A percentile compares a stretch with the other conserved stretches of the same genome.
Conservation (phyloP, 2,113 vertebrate genomes). For the Apaloderma vittatum region DNA sequence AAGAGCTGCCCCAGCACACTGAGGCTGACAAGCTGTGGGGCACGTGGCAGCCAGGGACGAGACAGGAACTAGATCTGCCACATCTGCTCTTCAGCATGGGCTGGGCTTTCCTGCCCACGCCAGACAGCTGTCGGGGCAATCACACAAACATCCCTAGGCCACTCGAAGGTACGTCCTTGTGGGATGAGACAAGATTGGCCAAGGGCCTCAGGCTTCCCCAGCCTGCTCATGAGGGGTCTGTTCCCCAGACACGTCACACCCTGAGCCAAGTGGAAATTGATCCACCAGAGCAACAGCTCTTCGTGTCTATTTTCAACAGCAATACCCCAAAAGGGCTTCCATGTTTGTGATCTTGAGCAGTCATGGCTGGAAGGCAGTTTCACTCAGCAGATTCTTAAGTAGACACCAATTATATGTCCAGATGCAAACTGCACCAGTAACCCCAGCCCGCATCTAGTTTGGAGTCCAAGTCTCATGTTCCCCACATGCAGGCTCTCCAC, state of each 20-base stretch:
- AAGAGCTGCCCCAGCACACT: rapidly evolving
- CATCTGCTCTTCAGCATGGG: neutral
- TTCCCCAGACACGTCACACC: neutral
- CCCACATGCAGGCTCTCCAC: neutral
- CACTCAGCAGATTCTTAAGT: neutral
- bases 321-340: neutral
- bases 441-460: neutral
- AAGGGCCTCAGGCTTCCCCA: neutral
- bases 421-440: neutral
- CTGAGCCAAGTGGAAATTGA: neutral
- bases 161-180: neutral
- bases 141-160: neutral
- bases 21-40: rapidly evolving
- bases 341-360: neutral
- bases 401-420: neutral
- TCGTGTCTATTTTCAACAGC: neutral
- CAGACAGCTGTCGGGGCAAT: neutral
- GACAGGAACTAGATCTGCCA: neutral
- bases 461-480: neutral
- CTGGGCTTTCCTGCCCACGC: neutral
- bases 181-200: neutral
- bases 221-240: neutral
- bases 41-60: rapidly evolving
- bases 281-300: neutral
- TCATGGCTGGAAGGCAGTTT: neutral